Base-by-base conservation (phyloP, 2,888 invertebrate species). In the Erebia ligea region DNA sequence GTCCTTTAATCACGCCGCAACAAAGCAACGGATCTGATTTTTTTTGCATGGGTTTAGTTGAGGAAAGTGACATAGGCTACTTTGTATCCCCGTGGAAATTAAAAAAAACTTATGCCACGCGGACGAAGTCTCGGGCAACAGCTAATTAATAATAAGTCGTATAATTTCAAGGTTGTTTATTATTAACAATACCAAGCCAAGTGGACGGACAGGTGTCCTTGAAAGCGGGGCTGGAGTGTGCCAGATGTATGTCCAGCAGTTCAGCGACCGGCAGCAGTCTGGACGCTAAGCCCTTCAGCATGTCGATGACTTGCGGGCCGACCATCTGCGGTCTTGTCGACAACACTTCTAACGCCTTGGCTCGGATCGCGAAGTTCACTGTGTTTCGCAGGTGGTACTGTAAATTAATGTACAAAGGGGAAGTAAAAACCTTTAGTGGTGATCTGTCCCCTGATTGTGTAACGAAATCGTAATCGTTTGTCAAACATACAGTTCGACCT, bases 171-270 rank as follows among this genome's bases (percentile, higher is more conserved):
- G 80, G 77, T 70, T 83, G 79, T 86, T 90, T 91, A 85, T 88
- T 90, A 79, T 90, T 90, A 42, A 91, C 91, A 21, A 92, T 91
- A 0, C 88, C 89, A 0, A 91, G 81, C 92, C 92, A 91, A 0
- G 89, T 88, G 0, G 83, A 72, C 0, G 91, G 90, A 58, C 89
- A 88, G 62, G 85, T 84, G 75, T 91, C 91, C 69, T 88, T 90
- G 73, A 92, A 92, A 0, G 86, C 89, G 0, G 90, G 86, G 71
- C 92, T 92, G 74, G 84, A 86, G 78, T 92, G 88, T 0, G 89
- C 85, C 64, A 92, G 78, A 75, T 92, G 92, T 9, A 90, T 76
- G 71, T 92, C 92, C 69, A 92, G 76, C 4, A 92, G 80, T 17
- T 92, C 91, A 0, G 91, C 84, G 0, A 87, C 79, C 0, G 91